Base-by-base conservation (phyloP, 2,888 invertebrate genomes). In the Sesamia inferens region DNA sequence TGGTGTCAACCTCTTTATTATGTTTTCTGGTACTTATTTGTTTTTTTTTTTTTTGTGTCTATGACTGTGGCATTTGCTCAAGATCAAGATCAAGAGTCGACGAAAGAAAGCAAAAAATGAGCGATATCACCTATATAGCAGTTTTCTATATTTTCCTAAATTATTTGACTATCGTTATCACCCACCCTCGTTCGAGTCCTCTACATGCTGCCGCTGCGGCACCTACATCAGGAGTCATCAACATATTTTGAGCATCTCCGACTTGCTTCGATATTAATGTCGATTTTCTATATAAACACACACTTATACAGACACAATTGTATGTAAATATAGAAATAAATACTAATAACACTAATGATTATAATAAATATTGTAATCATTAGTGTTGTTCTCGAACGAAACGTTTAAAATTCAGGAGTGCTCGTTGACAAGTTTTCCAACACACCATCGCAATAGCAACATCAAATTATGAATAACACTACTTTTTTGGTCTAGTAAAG, bases 31-130 rank as follows among this genome's bases (percentile, higher is more conserved):
- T 24, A n/a, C 44, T 59, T n/a, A 4, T 31, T 16, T 22, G 0
- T 24, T 0, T n/a, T 47, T 11, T 44, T n/a, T 54, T 57, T n/a
- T n/a, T 24, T 42, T 58, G 5, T 39, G 14, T 19, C 14, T 2
- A 14, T 44, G 14, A 13, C 5, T 64, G 39, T 51, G 48, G 14
- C 48, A 39, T 5, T 8, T 62, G 5, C 19, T 16, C 10, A 19
- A 44, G 22, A 13, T 10, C 13, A 19, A 44, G 22, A 13, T 10
- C 11, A n/a, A 24, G 42, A 11, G 2, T 68, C 14, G 42, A 22
- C 19, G 19, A 59, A 22, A 22, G 22, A 75, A 75, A 75, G 48
- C 31, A 75, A 31, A 62, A 76, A 75, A 48, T 62, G 19, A 3
- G 13, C 14, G 55, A 42, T 19, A 1, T 61, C 51, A 76, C 76